These are phyloP conservation scores for Palythoa grandis DNA, from an alignment of 92 coral and sea anemone genomes.

Conservation along the genomic window DNA sequence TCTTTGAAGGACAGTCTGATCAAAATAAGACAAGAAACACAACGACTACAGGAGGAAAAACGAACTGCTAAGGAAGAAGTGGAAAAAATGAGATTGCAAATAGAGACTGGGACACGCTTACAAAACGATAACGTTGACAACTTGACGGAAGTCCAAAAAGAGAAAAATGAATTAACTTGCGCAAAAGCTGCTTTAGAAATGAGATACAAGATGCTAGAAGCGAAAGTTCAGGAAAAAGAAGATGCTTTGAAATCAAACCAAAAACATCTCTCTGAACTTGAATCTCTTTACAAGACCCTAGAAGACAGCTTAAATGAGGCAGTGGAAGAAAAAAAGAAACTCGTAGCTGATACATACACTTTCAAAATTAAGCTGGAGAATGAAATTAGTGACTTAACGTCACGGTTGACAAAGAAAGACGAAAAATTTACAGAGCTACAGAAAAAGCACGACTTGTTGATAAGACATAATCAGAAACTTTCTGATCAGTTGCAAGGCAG, in stretches of 20 bases:
- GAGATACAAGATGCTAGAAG: conserved; percentile 41
- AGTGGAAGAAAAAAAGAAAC: conserved; percentile 57
- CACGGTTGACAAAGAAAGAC: conserved; percentile 63
- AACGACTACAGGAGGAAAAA: conserved; percentile 16
- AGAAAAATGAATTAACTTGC: conserved; percentile 48
- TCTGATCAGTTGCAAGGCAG: conserved; percentile 57
- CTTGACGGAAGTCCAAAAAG: conserved; percentile 22
- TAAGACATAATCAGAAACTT: conserved; percentile 54
- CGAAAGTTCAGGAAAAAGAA: conserved; percentile 49
- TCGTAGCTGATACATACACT: conserved; percentile 67
- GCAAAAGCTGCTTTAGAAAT: conserved; percentile 51
- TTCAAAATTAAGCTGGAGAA: conserved; percentile 68
- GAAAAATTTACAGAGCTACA: conserved; percentile 54
- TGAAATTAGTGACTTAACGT: conserved; percentile 62
- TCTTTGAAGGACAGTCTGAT: conserved; percentile 36
- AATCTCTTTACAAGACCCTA: conserved; percentile 34
- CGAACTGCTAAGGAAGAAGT: neutral
- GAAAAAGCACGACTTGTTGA: conserved; percentile 56
- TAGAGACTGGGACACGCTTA: neutral
- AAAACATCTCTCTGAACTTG: conserved; percentile 23
- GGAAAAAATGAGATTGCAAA: neutral
- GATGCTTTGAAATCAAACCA: conserved; percentile 36
- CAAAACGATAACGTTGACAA: neutral
- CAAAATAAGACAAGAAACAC: conserved; percentile 27
- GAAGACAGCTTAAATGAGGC: conserved; percentile 35